Percentiles rank a stretch among this genome's conserved stretches.
phyloP scores from a whole-genome alignment of 2,888 invertebrate genomes.

The Ectemnius lituratus region DNA sequence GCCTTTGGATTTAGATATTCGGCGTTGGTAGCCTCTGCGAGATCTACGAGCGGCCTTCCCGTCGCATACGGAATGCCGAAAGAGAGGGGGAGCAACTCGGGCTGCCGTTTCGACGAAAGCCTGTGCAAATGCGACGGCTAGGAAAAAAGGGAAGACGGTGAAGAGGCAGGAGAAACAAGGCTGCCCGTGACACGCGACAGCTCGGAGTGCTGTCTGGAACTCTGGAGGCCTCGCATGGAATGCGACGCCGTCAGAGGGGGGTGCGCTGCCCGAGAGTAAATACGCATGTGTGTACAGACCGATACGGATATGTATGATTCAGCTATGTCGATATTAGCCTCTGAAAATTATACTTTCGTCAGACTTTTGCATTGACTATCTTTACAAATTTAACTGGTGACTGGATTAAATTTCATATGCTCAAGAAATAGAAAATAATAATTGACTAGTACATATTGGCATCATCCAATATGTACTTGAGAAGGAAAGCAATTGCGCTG shows the following conservation, averaged over 20 bases:
- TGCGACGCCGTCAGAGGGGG: conserved; percentile 42
- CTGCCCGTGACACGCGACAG: conserved; percentile 47
- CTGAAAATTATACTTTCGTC: no score
- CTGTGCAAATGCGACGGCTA: conserved; percentile 39
- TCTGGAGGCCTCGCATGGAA: conserved; percentile 43
- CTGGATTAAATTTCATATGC: no score
- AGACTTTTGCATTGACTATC: no score
- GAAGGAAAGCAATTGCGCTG: no score
- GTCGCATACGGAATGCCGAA: conserved; percentile 45
- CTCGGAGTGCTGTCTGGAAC: conserved; percentile 40
- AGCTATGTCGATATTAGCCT: no score
- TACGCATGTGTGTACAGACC: conserved; percentile 13
- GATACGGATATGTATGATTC: conserved; percentile 10
- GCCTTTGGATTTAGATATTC: conserved; percentile 25
- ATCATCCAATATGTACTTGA: no score
- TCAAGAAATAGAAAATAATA: no score
- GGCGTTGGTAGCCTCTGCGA: conserved; percentile 23
- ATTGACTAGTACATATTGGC: background rate
- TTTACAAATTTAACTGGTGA: no score
- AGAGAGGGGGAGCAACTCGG: conserved; percentile 35
- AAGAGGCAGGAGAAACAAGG: conserved; percentile 45
- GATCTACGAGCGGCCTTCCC: conserved; percentile 29
- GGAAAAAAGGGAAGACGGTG: conserved; percentile 6
- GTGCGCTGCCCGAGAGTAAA: conserved; percentile 15
- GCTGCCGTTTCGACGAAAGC: conserved; percentile 38